These are phyloP conservation scores for Caenorhabditis japonica DNA, from an alignment of 2,888 invertebrate species.

Conservation along the genomic window DNA sequence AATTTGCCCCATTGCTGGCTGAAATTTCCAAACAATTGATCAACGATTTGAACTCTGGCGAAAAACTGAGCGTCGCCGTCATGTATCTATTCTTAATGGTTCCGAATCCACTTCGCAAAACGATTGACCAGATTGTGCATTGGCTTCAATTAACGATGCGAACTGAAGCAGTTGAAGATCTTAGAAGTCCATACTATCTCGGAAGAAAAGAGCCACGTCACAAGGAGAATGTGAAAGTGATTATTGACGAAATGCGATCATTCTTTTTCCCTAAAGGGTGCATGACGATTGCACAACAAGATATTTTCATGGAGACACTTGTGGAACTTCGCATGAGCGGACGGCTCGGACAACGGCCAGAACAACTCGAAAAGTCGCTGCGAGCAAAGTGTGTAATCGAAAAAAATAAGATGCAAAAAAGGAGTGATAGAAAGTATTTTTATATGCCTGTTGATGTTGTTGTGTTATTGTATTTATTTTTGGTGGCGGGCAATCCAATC, in stretches of 20 bases:
- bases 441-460: no score
- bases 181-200: constrained; percentile 53
- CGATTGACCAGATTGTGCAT: constrained; percentile 42
- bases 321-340: constrained; percentile 30
- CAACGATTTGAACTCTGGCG: constrained; percentile 31
- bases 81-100: constrained; percentile 49
- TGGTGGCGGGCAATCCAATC: no score
- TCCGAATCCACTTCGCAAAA: constrained; percentile 38
- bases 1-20: constrained; percentile 37
- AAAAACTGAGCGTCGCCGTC: constrained; percentile 35
- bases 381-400: constrained; percentile 48
- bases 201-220: constrained; percentile 39
- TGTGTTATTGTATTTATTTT: no score
- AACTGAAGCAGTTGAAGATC: constrained; percentile 45
- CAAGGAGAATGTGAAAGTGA: constrained; percentile 45
- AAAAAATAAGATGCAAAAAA: neutral
- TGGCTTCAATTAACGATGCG: constrained; percentile 48
- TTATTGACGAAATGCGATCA: constrained; percentile 34
- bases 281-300: constrained; percentile 34
- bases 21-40: constrained; percentile 43
- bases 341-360: constrained; percentile 30
- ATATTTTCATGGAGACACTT: constrained; percentile 48
- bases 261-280: constrained; percentile 48
- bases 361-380: constrained; percentile 25
- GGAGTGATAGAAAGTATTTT: constrained; percentile 3